Evolutionary conservation across 2,888 invertebrate species (phyloP), one percentile per base, ranked within the genome.

Genomic region (Punctoribates punctum): DNA sequence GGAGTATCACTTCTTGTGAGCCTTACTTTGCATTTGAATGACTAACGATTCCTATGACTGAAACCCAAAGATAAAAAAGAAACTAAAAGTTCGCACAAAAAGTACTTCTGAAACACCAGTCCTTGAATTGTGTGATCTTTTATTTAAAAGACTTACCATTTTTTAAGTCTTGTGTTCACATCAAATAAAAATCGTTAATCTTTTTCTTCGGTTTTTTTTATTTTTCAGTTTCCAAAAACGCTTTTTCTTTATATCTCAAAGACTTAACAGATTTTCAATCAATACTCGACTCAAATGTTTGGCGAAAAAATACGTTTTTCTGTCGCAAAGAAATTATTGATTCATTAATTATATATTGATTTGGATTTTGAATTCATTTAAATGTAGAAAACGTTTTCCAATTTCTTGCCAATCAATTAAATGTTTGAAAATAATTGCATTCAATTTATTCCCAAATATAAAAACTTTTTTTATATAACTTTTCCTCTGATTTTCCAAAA

Each of bases 121-220:
- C 60, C 60, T 60, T 60, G 60, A 60, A 60, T 60, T 60, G 60
- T 60, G 60, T 29, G 60, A 11, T 60, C 60, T 15, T 42, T 42
- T 42, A 5, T 51, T 51, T 51, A 29, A 60, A 29, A 60, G 29
- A 60, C 27, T 29, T 27, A 60, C 27, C 20, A 23, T 60, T 60
- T 51, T 60, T 60, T 42, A 42, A 42, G 42, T 42, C 42, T 42
- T 60, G 27, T 60, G 29, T 57, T 57, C 57, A 25, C 23, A 57
- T 60, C 60, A 29, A 60, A 60, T 60, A 60, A 29, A 57, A 60
- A 60, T 60, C 60, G 60, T 60, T 60, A 60, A 60, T 60, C 60
- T 60, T 60, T 60, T 60, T 51, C 51, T 42, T 42, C 6, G 11
- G 42, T 42, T 42, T 42, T 42, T 42, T 42, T 1, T 1, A 9